These are phyloP conservation scores for Busseola fusca DNA, from an alignment of 2,888 invertebrate species.

Conservation along the genomic window DNA sequence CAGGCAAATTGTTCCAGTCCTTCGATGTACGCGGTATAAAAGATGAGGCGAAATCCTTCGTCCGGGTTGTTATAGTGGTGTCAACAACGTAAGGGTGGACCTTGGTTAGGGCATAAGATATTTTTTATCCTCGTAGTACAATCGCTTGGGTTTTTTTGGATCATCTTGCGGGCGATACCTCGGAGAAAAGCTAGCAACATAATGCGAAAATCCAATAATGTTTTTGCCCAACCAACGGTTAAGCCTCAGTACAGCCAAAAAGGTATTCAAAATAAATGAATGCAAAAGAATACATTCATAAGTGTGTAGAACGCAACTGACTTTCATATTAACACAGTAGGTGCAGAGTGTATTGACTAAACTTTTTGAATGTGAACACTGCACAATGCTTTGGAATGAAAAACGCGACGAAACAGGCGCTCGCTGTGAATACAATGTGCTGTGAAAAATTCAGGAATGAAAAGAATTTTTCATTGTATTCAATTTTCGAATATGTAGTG, in stretches of 20 bases:
- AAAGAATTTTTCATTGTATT: constrained; percentile 7
- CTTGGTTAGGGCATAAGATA: too few species aligned
- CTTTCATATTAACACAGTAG: not conserved
- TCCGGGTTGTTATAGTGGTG: too few species aligned
- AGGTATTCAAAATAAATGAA: not conserved
- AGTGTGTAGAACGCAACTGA: not conserved
- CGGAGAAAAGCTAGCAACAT: too few species aligned
- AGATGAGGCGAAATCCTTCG: too few species aligned
- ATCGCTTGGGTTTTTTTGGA: too few species aligned
- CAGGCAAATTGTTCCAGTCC: too few species aligned
- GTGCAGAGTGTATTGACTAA: not conserved
- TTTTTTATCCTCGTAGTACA: too few species aligned
- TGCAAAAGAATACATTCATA: not conserved
- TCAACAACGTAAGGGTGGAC: too few species aligned
- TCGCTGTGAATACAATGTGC: not conserved
- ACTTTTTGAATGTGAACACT: not conserved
- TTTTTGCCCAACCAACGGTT: too few species aligned
- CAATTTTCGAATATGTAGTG: not conserved
- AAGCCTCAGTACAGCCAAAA: not conserved
- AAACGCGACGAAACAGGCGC: not conserved
- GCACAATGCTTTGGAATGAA: not conserved
- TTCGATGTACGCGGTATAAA: too few species aligned
- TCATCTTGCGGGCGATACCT: too few species aligned
- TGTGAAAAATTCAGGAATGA: constrained; percentile 2
- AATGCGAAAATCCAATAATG: too few species aligned